Base-by-base conservation (phyloP, 2,888 invertebrate species). In the Pyrgus malvae region DNA sequence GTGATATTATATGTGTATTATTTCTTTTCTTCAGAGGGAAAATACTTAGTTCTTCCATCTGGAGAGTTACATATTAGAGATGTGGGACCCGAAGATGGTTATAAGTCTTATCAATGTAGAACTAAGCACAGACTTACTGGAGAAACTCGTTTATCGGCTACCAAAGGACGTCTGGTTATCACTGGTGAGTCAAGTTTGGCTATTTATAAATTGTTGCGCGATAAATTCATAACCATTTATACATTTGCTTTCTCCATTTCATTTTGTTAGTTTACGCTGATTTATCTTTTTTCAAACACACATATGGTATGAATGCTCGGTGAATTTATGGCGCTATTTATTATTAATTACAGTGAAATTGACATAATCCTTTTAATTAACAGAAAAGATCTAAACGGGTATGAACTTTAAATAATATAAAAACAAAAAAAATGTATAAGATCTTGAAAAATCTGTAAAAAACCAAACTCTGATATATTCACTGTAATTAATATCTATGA, bases 21-120 rank as follows among this genome's bases (percentile, higher is more conserved):
- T 56, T 63, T 38, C 21, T 62, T 66, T 70, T 70, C 66, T 58
- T 62, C 91, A 98, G 98, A 98, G 89, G 97, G 97, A 69, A 97
- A 98, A 93, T 97, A 98, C 80, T 93, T 98, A 83, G 98, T 98
- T 38, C 91, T 98, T 59, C 96, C 97, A 65, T 97, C 97, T 73
- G 98, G 98, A 64, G 98, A 98, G 87, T 92, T 99, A 63, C 98
- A 98, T 85, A 97, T 98, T 72, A 94, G 97, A 76, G 97, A 98
- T 91, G 98, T 98, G 59, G 96, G 96, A 82, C 97, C 97, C 61
- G 97, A 97, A 82, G 98, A 98, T 84, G 97, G 97, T 61, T 96
- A 96, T 87, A 97, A 97, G 87, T 96, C 96, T 58, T 98, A 97
- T 80, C 97, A 97, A 86, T 98, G 98, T 82, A 94, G 97, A 69